A percentile compares a stretch with the other conserved stretches of the same genome.
These are phyloP conservation scores for Alexandromys oeconomus DNA, from an alignment of 2,797 vertebrate species.

Conservation along the genomic window DNA sequence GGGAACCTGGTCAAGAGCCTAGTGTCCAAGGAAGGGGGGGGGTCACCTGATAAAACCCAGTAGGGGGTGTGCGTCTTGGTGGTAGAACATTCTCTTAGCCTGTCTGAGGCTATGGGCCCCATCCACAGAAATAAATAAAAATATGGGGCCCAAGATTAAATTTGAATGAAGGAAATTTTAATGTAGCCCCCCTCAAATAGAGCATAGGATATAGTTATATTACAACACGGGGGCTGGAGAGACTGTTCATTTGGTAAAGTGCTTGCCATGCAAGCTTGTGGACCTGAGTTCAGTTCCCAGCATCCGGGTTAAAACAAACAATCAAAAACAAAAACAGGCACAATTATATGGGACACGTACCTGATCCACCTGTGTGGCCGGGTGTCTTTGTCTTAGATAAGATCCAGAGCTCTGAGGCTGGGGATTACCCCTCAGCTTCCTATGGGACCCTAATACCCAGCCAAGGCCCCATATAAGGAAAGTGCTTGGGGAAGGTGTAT, in stretches of 20 bases:
- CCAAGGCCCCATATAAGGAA: not conserved
- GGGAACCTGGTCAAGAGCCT: not conserved
- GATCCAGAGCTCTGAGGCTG: not conserved
- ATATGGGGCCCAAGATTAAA: not conserved
- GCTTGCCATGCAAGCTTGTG: not conserved
- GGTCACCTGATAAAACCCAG: not conserved
- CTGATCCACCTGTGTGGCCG: not conserved
- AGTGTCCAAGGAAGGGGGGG: not conserved
- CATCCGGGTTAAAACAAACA: not conserved
- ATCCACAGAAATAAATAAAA: not conserved
- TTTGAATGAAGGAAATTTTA: conserved; percentile 10
- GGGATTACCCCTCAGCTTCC: no score
- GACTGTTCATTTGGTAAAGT: not conserved
- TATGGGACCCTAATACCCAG: not conserved
- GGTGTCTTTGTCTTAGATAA: not conserved
- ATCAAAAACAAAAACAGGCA: not conserved
- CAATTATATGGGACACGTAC: not conserved
- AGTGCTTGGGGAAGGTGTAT: not conserved
- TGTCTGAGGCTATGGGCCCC: not conserved
- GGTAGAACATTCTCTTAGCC: not conserved
- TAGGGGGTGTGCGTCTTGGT: not conserved
- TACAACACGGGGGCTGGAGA: not conserved
- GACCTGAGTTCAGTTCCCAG: not conserved
- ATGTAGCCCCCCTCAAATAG: not conserved
- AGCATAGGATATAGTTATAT: not conserved